These are phyloP conservation scores for Elanus axillaris DNA, from an alignment of 2,113 vertebrate genomes.

Conservation along the genomic window DNA sequence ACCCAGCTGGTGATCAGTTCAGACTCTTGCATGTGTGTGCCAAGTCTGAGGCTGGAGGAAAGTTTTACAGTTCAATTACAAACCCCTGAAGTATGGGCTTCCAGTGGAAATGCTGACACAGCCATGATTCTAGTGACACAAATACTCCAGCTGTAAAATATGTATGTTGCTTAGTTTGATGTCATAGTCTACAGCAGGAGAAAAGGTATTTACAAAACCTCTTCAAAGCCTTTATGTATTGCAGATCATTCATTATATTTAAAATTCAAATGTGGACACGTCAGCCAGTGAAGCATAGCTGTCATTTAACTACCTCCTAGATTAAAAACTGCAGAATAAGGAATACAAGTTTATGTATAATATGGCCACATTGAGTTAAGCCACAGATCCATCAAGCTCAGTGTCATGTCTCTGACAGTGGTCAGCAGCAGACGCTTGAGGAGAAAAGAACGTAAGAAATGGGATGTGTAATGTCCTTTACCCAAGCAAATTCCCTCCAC, in stretches of 20 bases:
- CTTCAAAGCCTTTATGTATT: conserved; percentile 43
- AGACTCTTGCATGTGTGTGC: neutral
- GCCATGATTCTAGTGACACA: conserved; percentile 46
- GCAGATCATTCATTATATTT: conserved; percentile 60
- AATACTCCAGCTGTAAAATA: conserved; percentile 64
- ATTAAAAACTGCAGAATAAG: neutral
- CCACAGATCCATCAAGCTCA: neutral
- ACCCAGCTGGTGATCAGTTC: conserved; percentile 36
- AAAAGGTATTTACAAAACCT: conserved; percentile 45
- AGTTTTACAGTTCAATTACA: conserved; percentile 67
- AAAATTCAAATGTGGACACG: conserved; percentile 28
- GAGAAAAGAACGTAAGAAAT: neutral
- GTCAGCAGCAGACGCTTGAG: neutral
- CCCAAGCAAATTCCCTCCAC: neutral
- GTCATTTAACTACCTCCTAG: conserved; percentile 20
- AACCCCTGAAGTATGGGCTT: conserved; percentile 59
- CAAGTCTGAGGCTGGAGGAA: conserved; percentile 62
- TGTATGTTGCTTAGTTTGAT: conserved; percentile 54
- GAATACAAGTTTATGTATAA: neutral
- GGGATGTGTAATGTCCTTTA: neutral
- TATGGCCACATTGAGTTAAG: neutral
- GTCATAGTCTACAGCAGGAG: neutral
- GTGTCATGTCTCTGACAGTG: neutral
- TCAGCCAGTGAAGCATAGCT: neutral
- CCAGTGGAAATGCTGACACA: conserved; percentile 67